phyloP scores from a whole-genome alignment of 37 sponge, comb jelly and placozoan species.

The Spongilla lacustris region DNA sequence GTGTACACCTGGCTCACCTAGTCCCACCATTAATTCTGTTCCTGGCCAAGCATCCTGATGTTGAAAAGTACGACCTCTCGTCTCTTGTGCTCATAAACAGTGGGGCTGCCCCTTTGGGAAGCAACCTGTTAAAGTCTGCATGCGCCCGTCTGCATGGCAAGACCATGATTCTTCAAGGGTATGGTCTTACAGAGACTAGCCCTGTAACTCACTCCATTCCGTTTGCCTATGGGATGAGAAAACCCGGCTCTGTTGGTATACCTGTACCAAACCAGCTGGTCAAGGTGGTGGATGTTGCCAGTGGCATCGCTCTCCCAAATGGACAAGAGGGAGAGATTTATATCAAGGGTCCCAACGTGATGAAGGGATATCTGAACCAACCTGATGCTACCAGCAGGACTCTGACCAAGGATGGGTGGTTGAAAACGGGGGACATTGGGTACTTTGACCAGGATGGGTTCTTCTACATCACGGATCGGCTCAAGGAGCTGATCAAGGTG shows the following conservation, averaged over 20 bases:
- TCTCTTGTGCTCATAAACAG: slow-evolving; percentile 40
- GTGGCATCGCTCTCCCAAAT: slow-evolving; percentile 35
- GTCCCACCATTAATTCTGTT: slow-evolving; percentile 87
- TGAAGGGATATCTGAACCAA: slow-evolving; percentile 88
- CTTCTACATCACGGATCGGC: slow-evolving; percentile 88
- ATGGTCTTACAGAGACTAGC: slow-evolving; percentile 87
- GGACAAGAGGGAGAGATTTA: slow-evolving; percentile 74
- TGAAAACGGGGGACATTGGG: slow-evolving; percentile 87
- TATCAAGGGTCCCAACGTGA: slow-evolving; percentile 82
- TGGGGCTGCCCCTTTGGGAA: slow-evolving; percentile 90
- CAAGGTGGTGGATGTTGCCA: slow-evolving; percentile 65
- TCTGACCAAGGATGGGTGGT: slow-evolving; percentile 82
- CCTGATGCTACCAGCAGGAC: slow-evolving; percentile 64
- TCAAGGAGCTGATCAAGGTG: slow-evolving; percentile 95
- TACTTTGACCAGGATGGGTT: slow-evolving; percentile 78
- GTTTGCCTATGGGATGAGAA: not conserved
- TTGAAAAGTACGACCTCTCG: slow-evolving; percentile 82
- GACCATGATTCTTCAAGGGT: slow-evolving; percentile 59
- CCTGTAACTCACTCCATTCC: slow-evolving; percentile 72
- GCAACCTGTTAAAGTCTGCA: slow-evolving; percentile 53
- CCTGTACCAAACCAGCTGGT: slow-evolving; percentile 46
- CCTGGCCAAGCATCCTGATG: slow-evolving; percentile 80
- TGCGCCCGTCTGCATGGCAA: slow-evolving; percentile 38
- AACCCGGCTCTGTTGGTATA: slow-evolving; percentile 69
- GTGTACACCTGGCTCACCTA: slow-evolving; percentile 38